Evolutionary conservation across 2,113 vertebrate species (phyloP).

Genomic region (Muntiacus reevesi): DNA sequence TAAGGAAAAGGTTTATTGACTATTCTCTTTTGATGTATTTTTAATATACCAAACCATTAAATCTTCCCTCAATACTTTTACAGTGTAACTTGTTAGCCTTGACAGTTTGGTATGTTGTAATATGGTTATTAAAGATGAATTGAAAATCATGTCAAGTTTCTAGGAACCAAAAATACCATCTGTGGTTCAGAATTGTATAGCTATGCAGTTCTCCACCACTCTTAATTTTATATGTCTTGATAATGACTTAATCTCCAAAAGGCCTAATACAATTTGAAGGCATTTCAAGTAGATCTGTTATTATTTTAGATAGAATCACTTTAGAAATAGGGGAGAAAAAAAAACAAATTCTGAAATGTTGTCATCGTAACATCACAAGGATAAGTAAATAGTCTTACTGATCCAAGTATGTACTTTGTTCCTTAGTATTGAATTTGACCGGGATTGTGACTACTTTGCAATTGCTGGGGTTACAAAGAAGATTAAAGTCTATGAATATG

Average conservation of each 20-base stretch:
- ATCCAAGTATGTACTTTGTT: slow-evolving; percentile 44
- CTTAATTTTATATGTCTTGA: background rate
- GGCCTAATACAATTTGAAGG: fast-evolving
- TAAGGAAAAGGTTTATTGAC: background rate
- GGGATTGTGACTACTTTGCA: slow-evolving; percentile 99
- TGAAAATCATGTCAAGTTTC: background rate
- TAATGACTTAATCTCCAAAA: background rate
- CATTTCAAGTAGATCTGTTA: background rate
- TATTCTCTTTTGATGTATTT: background rate
- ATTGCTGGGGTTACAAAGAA: slow-evolving; percentile 99
- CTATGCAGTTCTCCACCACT: background rate
- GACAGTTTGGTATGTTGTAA: background rate
- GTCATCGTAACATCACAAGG: background rate
- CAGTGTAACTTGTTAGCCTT: slow-evolving; percentile 17
- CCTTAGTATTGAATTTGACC: slow-evolving; percentile 97
- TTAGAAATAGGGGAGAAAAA: background rate
- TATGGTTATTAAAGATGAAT: background rate
- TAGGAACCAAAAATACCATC: background rate
- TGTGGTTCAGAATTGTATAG: background rate
- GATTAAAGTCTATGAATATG: slow-evolving; percentile 99
- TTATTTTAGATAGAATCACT: background rate
- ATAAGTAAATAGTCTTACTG: background rate
- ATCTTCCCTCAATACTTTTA: background rate
- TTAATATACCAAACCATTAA: background rate
- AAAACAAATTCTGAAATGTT: background rate